Conservation (phyloP, 2,797 vertebrate genomes). For the Melanotaenia trifasciata region DNA sequence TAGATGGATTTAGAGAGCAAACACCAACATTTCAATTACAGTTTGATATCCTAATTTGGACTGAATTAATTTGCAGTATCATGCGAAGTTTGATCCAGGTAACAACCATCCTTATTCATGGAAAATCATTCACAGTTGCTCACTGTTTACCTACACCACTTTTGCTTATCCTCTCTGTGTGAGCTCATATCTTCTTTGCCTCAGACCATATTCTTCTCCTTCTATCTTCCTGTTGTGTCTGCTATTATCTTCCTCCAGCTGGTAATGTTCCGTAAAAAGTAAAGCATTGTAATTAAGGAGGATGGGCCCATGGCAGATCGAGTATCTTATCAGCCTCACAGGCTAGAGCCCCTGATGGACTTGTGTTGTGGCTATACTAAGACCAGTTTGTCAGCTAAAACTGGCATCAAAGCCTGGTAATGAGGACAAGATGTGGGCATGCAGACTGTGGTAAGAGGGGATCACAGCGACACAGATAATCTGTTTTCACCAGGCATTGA, state of each 20-base stretch:
- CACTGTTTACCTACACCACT: not conserved
- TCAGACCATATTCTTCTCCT: slow-evolving; percentile 3
- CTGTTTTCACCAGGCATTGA: slow-evolving; percentile 42
- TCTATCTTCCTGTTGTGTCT: slow-evolving; percentile 15
- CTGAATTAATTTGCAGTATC: not conserved
- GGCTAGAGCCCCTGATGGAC: slow-evolving; percentile 35
- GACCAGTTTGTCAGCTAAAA: slow-evolving; percentile 72
- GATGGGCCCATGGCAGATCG: slow-evolving; percentile 67
- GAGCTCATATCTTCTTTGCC: slow-evolving; percentile 9
- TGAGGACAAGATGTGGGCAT: slow-evolving; percentile 74
- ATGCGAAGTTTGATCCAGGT: not conserved
- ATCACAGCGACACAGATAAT: slow-evolving; percentile 40
- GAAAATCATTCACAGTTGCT: not conserved
- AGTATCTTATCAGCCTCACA: slow-evolving; percentile 70
- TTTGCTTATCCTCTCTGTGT: not conserved
- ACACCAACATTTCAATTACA: not conserved
- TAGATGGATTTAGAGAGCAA: not conserved
- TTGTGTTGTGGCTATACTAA: slow-evolving; percentile 44
- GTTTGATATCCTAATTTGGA: not conserved
- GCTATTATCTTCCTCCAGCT: slow-evolving; percentile 51
- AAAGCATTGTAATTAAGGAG: slow-evolving; percentile 65
- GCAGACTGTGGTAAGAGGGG: slow-evolving; percentile 46
- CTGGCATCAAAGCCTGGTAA: slow-evolving; percentile 70
- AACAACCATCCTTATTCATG: not conserved
- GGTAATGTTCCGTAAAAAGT: slow-evolving; percentile 62